Base-by-base conservation (phyloP, 1,140 invertebrate species). In the Lamellibrachia luymesi region DNA sequence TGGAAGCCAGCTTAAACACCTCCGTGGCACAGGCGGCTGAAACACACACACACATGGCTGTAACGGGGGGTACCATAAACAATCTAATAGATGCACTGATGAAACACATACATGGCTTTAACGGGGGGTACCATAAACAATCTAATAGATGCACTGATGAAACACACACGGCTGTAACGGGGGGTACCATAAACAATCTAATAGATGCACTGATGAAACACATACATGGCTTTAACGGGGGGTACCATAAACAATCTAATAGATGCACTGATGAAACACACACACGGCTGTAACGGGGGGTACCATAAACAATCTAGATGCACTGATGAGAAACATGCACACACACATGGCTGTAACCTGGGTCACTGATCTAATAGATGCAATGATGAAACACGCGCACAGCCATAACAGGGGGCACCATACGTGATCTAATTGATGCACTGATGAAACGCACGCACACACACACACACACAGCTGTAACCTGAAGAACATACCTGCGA, bases 1-100 rank as follows among this genome's bases (percentile, higher is more conserved):
- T 97, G 94, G 98, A 98, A 5, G 98, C 98, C 92, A 99, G 95
- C 97, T 99, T 99, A 94, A 99, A 99, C 13, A 98, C 98, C 97
- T 99, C 99, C 13, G 98, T 98, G 1, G 98, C 98, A 97, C 99
- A 99, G 50, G 98, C 97, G 92, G 98, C 98, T 93, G 93, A 56
- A 95, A 94, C 17, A 90, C 56, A 91, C 90, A 93, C 38, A 93
- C 90, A 0, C 38, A 38, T 38, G 13, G 64, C 64, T 80, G 64
- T 80, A 8, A 56, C 1, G 52, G 52, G 52, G 6, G 52, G 17
- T 0, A 80, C 64, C 64, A 17, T 80, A 80, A 80, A 80, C 17
- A 22, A 80, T 22, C 4, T 80, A 80, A 80, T 80, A 80, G 64
- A 80, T 80, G 17, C 64, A 80, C 64, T 6, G 64, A 38, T 38